A percentile compares a stretch with the other conserved stretches of the same genome.
These are phyloP conservation scores for Corythoichthys intestinalis DNA, from an alignment of 2,113 vertebrate species.

Conservation along the genomic window DNA sequence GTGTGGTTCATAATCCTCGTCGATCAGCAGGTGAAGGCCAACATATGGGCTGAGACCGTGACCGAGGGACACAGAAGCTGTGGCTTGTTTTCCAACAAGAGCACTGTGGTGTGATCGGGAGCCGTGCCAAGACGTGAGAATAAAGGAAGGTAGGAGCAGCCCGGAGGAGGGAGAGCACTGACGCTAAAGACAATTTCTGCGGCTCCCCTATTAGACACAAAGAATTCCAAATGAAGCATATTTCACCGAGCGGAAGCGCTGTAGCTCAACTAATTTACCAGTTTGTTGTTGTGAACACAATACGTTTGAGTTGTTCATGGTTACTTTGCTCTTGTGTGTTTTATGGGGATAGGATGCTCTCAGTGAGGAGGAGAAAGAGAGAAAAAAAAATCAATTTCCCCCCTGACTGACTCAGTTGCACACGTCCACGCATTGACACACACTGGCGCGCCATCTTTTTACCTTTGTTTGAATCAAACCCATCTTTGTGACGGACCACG, in stretches of 20 bases:
- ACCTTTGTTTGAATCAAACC: neutral
- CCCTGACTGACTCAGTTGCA: conserved; percentile 62
- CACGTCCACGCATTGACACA: conserved; percentile 20
- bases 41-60: conserved; percentile 67
- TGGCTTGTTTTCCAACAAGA: conserved; percentile 63
- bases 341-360: conserved; percentile 60
- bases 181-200: conserved; percentile 1
- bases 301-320: conserved; percentile 62
- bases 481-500: too few species aligned
- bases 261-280: conserved; percentile 62
- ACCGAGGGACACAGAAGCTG: conserved; percentile 53
- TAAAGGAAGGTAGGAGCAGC: conserved; percentile 3
- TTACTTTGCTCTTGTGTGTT: conserved; percentile 68
- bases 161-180: conserved; percentile 4
- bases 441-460: conserved; percentile 1
- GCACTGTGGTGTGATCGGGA: conserved; percentile 49
- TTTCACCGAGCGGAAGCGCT: conserved; percentile 31
- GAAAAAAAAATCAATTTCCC: conserved; percentile 63
- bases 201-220: conserved; percentile 9
- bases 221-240: conserved; percentile 23
- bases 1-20: conserved; percentile 63
- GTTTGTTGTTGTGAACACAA: conserved; percentile 62
- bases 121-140: conserved; percentile 36
- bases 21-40: conserved; percentile 64
- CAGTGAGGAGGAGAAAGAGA: conserved; percentile 11